Base-by-base conservation (phyloP, 1,140 invertebrate genomes). In the Augochlora pura region DNA sequence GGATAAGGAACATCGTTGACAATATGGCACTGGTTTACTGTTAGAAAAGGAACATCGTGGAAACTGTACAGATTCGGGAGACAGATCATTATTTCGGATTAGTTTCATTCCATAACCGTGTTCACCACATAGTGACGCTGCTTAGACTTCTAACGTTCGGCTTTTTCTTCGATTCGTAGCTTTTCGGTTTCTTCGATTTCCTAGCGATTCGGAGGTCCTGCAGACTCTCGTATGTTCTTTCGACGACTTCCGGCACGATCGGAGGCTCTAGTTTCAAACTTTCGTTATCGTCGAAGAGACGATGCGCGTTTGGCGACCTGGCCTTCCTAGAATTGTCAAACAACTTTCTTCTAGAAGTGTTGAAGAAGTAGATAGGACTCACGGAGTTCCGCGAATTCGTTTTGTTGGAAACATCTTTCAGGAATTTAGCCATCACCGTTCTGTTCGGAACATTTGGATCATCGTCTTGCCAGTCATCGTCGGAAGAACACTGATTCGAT, bases 221-320 rank as follows among this genome's bases (percentile, higher is more conserved):
- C 21, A 92, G 76, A 46, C 75, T 90, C 67, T 92, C 81, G 52
- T 90, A 91, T 16, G 75, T 87, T 57, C 76, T 86, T 62, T 92
- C 88, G 18, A 91, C 77, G 42, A 93, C 86, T 81, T 93, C 81
- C 8, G 91, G 88, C 5, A 90, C 75, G 49, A 84, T 75, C 0
- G 91, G 92, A 18, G 89, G 88, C 63, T 89, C 86, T 60, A 85
- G 54, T 16, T 84, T 85, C 49, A 66, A 39, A n/a, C 63, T 67
- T 2, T 60, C 67, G 52, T 42, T 42, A 6, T 68, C 49, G 25
- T 84, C 84, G 23, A 54, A 38, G 12, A 38, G 23, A n/a, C 68
- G 83, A 73, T 66, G 60, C 14, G 23, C 77, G 18, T 21, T 63
- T 12, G 10, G 27, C 16, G 49, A 49, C 62, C 27, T 62, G 0